These are phyloP conservation scores for Chelonoidis abingdonii DNA, from an alignment of 2,113 vertebrate genomes.

Conservation along the genomic window DNA sequence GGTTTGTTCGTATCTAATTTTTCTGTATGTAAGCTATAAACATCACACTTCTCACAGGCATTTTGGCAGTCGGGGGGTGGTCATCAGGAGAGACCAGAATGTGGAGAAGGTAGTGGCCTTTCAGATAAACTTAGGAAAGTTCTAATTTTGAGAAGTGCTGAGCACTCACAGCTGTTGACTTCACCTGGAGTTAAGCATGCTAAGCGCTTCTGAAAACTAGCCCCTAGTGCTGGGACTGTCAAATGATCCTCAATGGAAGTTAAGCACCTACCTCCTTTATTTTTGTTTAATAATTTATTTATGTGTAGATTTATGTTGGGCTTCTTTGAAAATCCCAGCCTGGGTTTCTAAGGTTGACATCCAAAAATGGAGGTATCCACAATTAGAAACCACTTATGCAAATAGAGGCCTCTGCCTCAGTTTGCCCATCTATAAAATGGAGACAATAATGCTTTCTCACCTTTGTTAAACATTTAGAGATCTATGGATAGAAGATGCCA, in stretches of 20 bases:
- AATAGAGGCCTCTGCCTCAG: background rate
- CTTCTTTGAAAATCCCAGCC: background rate
- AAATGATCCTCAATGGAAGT: background rate
- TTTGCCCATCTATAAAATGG: background rate
- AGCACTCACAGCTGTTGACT: background rate
- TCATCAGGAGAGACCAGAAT: too few relatives aligned
- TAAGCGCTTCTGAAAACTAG: background rate
- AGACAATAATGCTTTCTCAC: background rate
- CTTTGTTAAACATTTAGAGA: background rate
- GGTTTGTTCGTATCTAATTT: background rate
- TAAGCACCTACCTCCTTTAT: background rate
- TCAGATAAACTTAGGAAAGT: too few relatives aligned
- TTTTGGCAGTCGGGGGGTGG: background rate
- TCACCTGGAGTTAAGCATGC: background rate
- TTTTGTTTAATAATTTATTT: background rate
- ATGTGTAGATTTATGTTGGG: fast-evolving
- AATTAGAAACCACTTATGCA: background rate
- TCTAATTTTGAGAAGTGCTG: too few relatives aligned
- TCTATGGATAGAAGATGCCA: background rate
- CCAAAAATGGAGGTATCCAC: background rate
- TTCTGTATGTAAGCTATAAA: background rate
- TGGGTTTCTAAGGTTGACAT: background rate
- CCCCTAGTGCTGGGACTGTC: background rate
- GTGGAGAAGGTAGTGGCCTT: too few relatives aligned
- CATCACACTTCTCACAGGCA: background rate